Conservation (phyloP, 2,797 vertebrate genomes). For the Champsocephalus gunnari region DNA sequence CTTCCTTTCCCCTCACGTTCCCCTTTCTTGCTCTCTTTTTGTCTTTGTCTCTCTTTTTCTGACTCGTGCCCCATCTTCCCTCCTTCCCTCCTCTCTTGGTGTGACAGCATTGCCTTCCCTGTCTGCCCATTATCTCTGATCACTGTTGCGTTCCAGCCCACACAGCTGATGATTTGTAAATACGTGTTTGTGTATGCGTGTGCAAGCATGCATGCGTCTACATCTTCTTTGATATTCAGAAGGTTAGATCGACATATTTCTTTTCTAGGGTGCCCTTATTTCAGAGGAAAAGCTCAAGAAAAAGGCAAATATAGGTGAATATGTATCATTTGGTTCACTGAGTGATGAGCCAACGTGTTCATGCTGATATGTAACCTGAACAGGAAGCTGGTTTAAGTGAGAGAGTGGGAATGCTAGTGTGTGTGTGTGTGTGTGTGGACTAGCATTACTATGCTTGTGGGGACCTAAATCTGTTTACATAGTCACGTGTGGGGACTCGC, state of each 20-base stretch:
- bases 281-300: not conserved
- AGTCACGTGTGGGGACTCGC: too few relatives aligned
- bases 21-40: constrained; percentile 5
- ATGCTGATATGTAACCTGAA: constrained; percentile 32
- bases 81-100: constrained; percentile 41
- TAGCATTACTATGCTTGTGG: too few relatives aligned
- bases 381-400: constrained; percentile 30
- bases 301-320: constrained; percentile 6
- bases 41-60: constrained; percentile 26
- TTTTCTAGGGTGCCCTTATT: constrained; percentile 7
- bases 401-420: constrained; percentile 41
- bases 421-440: constrained; percentile 23
- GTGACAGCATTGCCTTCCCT: constrained; percentile 60
- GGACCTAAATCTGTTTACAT: too few relatives aligned
- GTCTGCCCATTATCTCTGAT: constrained; percentile 77
- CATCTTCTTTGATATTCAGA: constrained; percentile 29
- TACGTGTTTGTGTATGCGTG: constrained; percentile 10
- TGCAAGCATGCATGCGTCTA: constrained; percentile 20
- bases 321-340: not conserved
- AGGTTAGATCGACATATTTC: constrained; percentile 14
- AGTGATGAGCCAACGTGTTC: constrained; percentile 14
- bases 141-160: constrained; percentile 64
- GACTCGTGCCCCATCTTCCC: constrained; percentile 45
- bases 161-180: constrained; percentile 49
- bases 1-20: constrained; percentile 29